Conservation (phyloP, 2,113 vertebrate species). For the Halcyon malimbica region DNA sequence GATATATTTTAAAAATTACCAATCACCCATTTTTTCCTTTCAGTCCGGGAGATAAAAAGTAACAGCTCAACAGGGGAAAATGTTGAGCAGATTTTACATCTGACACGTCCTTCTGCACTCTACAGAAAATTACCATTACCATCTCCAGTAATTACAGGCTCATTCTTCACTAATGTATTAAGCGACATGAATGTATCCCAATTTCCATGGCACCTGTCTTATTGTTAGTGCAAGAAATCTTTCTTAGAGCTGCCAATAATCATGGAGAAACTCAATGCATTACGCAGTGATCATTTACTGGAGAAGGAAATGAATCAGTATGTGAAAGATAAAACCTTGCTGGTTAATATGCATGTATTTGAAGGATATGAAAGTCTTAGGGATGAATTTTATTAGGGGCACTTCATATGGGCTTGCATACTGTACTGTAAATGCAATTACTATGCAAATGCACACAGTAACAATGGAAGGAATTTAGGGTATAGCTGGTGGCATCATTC, state of each 20-base stretch:
- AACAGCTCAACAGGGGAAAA: not conserved
- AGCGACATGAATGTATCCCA: not conserved
- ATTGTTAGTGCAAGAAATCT: not conserved
- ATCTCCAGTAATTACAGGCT: not conserved
- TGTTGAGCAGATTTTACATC: not conserved
- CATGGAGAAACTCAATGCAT: not conserved
- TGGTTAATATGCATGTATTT: not conserved
- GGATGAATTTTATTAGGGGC: not conserved
- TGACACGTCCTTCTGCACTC: not conserved
- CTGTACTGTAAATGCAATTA: slow-evolving; percentile 15
- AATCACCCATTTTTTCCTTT: not conserved
- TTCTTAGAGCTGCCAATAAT: not conserved
- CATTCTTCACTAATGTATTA: not conserved
- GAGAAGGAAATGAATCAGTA: not conserved
- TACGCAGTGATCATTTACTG: not conserved
- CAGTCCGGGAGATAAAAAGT: not conserved
- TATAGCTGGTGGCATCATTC: not conserved
- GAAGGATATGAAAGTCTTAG: not conserved
- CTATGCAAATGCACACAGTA: not conserved
- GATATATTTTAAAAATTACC: not conserved
- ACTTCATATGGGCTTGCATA: not conserved
- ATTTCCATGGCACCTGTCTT: not conserved
- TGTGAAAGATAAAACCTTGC: slow-evolving; percentile 2
- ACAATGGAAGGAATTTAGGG: not conserved
- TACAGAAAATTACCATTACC: not conserved